Percentiles rank a stretch among this genome's conserved stretches.
These are phyloP conservation scores for Mirounga angustirostris DNA, from an alignment of 2,113 vertebrate species.

Conservation along the genomic window DNA sequence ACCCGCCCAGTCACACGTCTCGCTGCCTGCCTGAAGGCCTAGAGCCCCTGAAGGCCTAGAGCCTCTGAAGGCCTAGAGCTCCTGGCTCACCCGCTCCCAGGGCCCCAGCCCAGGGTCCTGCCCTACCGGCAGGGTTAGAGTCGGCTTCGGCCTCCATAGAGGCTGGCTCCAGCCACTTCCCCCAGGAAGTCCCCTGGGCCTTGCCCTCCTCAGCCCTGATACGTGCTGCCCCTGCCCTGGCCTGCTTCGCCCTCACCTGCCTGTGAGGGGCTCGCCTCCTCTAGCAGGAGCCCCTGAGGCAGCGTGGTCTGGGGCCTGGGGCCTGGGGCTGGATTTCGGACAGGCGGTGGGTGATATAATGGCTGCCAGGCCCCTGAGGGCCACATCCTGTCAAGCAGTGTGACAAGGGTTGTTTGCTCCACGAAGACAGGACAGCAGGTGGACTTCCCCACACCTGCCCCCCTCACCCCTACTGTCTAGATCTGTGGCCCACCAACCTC, in stretches of 20 bases:
- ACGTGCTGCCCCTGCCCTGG: neutral
- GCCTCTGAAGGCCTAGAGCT: neutral
- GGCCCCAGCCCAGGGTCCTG: neutral
- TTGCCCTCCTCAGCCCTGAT: fast-evolving
- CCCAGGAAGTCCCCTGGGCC: neutral
- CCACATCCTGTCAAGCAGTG: too few species aligned
- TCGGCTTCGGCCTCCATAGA: fast-evolving
- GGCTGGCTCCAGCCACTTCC: too few species aligned
- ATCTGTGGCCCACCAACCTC: neutral
- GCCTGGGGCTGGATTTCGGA: fast-evolving
- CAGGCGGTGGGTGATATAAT: fast-evolving
- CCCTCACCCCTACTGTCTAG: fast-evolving
- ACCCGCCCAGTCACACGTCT: fast-evolving
- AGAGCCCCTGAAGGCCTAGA: too few species aligned
- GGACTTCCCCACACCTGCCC: neutral
- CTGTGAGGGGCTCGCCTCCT: neutral
- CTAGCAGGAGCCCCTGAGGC: neutral
- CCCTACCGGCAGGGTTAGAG: neutral
- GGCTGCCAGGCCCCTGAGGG: neutral
- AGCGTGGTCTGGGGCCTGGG: fast-evolving
- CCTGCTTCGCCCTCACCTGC: fast-evolving
- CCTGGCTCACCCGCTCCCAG: fast-evolving
- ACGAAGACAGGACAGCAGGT: neutral
- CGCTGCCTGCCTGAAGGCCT: too few species aligned
- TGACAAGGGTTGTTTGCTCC: neutral